Base-by-base conservation (phyloP, 2,888 invertebrate species). In the Podotricha telesiphe region DNA sequence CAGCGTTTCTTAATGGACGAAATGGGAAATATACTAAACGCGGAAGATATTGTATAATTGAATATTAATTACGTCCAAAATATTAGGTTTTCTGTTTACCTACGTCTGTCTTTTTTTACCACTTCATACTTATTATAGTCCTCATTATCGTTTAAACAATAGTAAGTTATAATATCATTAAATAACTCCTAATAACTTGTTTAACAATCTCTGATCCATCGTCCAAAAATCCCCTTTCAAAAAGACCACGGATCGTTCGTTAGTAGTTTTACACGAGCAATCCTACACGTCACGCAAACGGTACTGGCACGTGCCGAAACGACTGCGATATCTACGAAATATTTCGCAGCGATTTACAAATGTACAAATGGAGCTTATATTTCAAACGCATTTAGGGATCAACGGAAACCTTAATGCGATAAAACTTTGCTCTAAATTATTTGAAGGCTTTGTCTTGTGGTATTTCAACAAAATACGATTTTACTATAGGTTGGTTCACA, bases 261-360 rank as follows among this genome's bases (percentile, higher is more conserved):
- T 85, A 81, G 82, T 84, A 82, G 84, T 83, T 85, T 85, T 82
- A 85, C 84, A 83, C 82, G 81, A 80, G 81, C 80, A 79, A 85
- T 84, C 82, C 81, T 76, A 68, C 81, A 83, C 81, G 83, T 86
- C 85, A 85, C 82, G 81, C 82, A 80, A 89, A 86, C 82, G 85
- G 84, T 75, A 78, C 75, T 73, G 88, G 82, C 91, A 89, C 91
- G 91, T 91, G 91, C 81, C 86, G 75, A 69, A 73, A 75, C 76
- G 75, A 80, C 80, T 74, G 65, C 53, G 73, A 76, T 79, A 78
- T 70, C 82, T 78, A 83, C 80, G 80, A 85, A 86, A 82, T 82
- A 83, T 86, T 86, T 67, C 53, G 61, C 59, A 79, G 83, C 76
- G 73, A 73, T 86, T 86, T 86, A 85, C 86, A 80, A 83, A 78